A percentile compares a stretch with the other conserved stretches of the same genome.
Conservation (phyloP, 2,888 invertebrate species). For the Cantharis nigra region DNA sequence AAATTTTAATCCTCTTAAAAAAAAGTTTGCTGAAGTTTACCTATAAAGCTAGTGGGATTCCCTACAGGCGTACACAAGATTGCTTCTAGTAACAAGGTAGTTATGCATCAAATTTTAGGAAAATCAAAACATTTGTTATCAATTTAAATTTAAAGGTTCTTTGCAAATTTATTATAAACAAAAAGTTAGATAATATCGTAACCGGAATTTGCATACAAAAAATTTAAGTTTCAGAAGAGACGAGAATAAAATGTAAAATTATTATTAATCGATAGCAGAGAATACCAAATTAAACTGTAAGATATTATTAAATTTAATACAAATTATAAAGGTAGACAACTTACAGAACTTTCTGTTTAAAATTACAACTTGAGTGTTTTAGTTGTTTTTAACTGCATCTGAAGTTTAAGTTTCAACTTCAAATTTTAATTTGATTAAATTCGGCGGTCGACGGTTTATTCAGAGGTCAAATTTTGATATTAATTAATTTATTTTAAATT, state of each 20-base stretch:
- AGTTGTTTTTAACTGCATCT: neutral
- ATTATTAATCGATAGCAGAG: too few species aligned
- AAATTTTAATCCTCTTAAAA: neutral
- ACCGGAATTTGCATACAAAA: too few species aligned
- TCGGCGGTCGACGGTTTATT: neutral
- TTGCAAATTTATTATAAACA: neutral
- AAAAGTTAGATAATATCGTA: neutral
- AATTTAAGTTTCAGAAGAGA: too few species aligned
- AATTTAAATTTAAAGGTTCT: neutral
- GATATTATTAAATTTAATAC: neutral
- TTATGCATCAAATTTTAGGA: neutral
- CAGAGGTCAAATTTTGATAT: neutral
- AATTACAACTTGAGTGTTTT: neutral
- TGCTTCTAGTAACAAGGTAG: neutral
- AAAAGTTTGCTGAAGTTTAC: neutral
- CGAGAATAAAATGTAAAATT: neutral
- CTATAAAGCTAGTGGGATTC: neutral
- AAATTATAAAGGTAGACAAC: neutral
- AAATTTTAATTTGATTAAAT: neutral
- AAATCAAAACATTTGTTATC: neutral
- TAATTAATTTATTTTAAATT: neutral
- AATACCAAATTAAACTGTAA: neutral
- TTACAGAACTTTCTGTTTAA: neutral
- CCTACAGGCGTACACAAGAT: neutral
- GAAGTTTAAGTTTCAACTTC: neutral